Evolutionary conservation across 2,888 invertebrate species (phyloP), one percentile per base, ranked within the genome.

Genomic region (Hartigia nigra): DNA sequence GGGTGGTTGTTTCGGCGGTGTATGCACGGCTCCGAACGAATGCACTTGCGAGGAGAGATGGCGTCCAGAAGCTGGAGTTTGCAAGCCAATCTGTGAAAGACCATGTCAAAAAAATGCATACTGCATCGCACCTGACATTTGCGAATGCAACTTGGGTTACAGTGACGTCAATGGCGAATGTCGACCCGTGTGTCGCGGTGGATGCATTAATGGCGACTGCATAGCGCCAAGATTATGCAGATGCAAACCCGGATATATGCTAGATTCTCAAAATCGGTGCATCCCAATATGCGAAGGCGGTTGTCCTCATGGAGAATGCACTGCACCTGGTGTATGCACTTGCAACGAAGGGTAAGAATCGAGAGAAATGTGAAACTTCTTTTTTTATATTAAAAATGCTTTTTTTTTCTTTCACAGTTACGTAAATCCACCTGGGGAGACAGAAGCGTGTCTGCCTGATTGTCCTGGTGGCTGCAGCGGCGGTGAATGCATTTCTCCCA

Each of bases 31-130:
- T 0, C 95, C 95, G 0, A 94, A 95, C 35, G 92, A 93, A 0
- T 96, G 96, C 92, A 92, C 92, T 12, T 95, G 95, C 89, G 93
- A 93, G 85, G 92, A 93, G 12, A 95, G 95, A 74, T 94, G 94
- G 81, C 92, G 93, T 0, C 92, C 94, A 75, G 93, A 93, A 0
- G 92, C 93, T 69, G 96, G 96, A 81, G 92, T 93, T 12, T 96
- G 96, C 86, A 93, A 93, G 86, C 91, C 93, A 74, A 93, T 95
- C 78, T 93, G 93, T 84, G 82, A 89, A 83, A 92, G 93, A 1
- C 93, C 93, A 72, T 95, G 95, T 84, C 92, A 93, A 34, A 32
- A 79, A 80, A 92, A 93, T 85, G 93, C 93, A 32, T 92, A 92
- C 76, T 94, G 94, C 82, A 92, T 92, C 72, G 92, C 92, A 0